Conservation (phyloP, 2,113 vertebrate species). For the Toxotes chatareus region DNA sequence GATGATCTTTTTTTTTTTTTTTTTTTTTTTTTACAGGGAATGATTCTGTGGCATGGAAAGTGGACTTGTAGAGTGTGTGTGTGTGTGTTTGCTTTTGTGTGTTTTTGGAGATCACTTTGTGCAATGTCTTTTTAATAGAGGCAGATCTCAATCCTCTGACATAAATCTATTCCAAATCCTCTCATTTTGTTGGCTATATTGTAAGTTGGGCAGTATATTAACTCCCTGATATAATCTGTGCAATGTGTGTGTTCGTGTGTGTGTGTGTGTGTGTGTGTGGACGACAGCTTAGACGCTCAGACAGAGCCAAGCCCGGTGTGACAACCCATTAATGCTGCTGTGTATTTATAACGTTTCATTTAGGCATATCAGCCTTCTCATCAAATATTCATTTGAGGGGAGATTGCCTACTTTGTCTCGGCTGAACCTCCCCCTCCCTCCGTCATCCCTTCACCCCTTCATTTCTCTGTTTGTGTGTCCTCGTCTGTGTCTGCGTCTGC, state of each 20-base stretch:
- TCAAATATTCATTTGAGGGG: conserved; percentile 68
- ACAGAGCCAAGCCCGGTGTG: conserved; percentile 3
- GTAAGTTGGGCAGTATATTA: conserved; percentile 35
- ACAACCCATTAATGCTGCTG: conserved; percentile 49
- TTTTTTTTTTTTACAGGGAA: not conserved
- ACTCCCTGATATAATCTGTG: conserved; percentile 31
- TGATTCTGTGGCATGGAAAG: not conserved
- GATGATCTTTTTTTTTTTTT: not conserved
- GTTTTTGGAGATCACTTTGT: conserved; percentile 2
- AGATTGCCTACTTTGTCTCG: conserved; percentile 61
- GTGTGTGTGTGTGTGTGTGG: conserved; percentile 5
- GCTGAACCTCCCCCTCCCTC: not conserved
- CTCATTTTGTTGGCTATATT: conserved; percentile 35
- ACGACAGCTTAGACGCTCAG: not conserved
- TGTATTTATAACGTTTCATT: conserved; percentile 65
- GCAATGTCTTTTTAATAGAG: conserved; percentile 26
- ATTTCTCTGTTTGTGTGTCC: conserved; percentile 20
- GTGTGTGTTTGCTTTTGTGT: not conserved
- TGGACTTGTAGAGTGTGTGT: not conserved
- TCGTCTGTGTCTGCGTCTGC: conserved; percentile 7
- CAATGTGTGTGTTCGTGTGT: conserved; percentile 7
- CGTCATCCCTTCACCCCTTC: not conserved
- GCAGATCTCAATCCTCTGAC: conserved; percentile 11
- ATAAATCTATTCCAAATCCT: conserved; percentile 25
- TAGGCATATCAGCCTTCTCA: conserved; percentile 62